These are phyloP conservation scores for Philhelius pedissequus DNA, from an alignment of 2,888 invertebrate genomes.

Conservation along the genomic window DNA sequence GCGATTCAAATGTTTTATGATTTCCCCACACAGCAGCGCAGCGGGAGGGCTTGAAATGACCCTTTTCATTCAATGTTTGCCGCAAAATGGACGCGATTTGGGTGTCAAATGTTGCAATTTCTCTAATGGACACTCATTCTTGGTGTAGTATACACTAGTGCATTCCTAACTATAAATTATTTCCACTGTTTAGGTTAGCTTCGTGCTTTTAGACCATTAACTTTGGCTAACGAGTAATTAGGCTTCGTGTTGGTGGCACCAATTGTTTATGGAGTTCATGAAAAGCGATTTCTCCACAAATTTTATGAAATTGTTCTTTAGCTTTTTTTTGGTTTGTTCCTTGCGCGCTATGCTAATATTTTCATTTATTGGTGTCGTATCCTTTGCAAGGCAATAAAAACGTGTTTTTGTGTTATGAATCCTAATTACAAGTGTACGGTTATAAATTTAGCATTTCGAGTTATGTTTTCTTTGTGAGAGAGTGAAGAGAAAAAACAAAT, in stretches of 20 bases:
- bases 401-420: conserved; percentile 61
- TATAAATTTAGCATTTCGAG: conserved; percentile 39
- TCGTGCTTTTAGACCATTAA: conserved; percentile 52
- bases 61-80: not conserved
- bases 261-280: conserved; percentile 62
- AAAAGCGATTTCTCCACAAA: conserved; percentile 54
- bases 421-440: conserved; percentile 50
- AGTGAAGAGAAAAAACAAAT: conserved; percentile 26
- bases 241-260: conserved; percentile 56
- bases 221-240: conserved; percentile 44
- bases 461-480: not conserved
- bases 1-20: not conserved
- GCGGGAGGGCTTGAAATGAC: not conserved
- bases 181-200: not conserved
- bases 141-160: not conserved
- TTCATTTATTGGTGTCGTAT: conserved; percentile 49
- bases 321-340: not conserved
- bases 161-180: conserved; percentile 33
- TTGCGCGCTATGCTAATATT: conserved; percentile 34
- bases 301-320: conserved; percentile 5
- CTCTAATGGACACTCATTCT: not conserved
- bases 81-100: conserved; percentile 3
- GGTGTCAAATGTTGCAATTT: conserved; percentile 50
- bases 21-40: not conserved
- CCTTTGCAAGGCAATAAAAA: conserved; percentile 49